Base-by-base conservation (phyloP, 2,888 invertebrate species). In the Pollenia angustigena region DNA sequence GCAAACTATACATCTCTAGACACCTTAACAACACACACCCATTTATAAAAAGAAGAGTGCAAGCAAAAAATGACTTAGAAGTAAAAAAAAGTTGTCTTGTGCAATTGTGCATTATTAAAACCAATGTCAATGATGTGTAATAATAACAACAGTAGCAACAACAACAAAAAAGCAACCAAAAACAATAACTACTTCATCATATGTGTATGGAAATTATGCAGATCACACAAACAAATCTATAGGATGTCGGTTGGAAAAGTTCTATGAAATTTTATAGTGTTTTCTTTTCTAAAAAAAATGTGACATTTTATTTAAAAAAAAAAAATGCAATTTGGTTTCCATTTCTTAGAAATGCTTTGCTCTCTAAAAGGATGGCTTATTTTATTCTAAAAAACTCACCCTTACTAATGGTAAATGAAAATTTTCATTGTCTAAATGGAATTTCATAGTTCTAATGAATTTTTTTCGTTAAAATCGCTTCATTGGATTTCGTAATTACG, bases 41-140 rank as follows among this genome's bases (percentile, higher is more conserved):
- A 60, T 52, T 4, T 23, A 23, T 44, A 12, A 14, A 12, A 42
- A 56, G 18, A 56, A 64, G 74, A 10, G 40, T 40, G 64, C 64
- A 72, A 44, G 52, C 10, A 62, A 75, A 60, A 54, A 76, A 54
- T 6, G 9, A 18, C 46, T 46, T 66, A 16, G 12, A 12, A 54
- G n/a, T 54, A 23, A 56, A 68, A 7, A 74, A 66, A 74, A 64
- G 11, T 74, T 66, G 56, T 74, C 56, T 81, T 74, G 66, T 74
- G 81, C 64, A 81, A 81, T 72, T 81, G 81, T 81, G 72, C 72
- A 81, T 81, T 81, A 66, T 81, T 81, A 74, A 81, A 80, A 81
- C 56, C 81, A 56, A 81, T 74, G 81, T 81, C 81, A 74, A 81
- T 81, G 76, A 68, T 76, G 69, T 76, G 76, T 71, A 76, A 82